Evolutionary conservation across 2,888 invertebrate species (phyloP).

Genomic region (Archips crataeganus): DNA sequence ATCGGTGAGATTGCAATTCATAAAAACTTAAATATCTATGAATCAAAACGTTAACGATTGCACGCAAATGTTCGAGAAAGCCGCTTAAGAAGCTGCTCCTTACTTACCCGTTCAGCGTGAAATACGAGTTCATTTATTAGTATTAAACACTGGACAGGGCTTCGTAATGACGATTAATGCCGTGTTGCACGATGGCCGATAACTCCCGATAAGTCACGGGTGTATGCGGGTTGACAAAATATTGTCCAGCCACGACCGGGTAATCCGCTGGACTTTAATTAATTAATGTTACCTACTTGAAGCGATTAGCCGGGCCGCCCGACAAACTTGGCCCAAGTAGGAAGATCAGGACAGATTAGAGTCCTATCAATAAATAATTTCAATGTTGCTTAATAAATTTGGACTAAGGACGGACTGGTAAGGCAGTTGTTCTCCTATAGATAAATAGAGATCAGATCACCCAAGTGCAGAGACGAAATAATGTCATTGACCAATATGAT

Average conservation of each 20-base stretch:
- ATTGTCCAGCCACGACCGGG: slow-evolving; percentile 44
- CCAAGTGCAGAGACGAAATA: too few relatives aligned
- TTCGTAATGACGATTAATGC: slow-evolving; percentile 63
- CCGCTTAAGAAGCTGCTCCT: slow-evolving; percentile 27
- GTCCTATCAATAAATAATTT: slow-evolving; percentile 32
- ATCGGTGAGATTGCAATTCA: too few relatives aligned
- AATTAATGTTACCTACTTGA: slow-evolving; percentile 79
- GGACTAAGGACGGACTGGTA: not conserved
- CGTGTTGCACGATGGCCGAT: slow-evolving; percentile 48
- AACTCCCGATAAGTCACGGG: slow-evolving; percentile 47
- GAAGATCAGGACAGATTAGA: slow-evolving; percentile 24
- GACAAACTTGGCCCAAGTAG: slow-evolving; percentile 39
- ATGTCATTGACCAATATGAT: too few relatives aligned
- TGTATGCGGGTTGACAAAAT: slow-evolving; percentile 72
- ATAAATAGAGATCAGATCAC: too few relatives aligned
- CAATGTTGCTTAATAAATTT: slow-evolving; percentile 16
- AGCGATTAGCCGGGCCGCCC: slow-evolving; percentile 74
- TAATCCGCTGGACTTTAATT: slow-evolving; percentile 75
- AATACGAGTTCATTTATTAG: slow-evolving; percentile 37
- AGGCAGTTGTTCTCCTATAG: too few relatives aligned
- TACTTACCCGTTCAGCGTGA: slow-evolving; percentile 23
- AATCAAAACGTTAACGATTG: not conserved
- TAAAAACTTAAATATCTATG: not conserved
- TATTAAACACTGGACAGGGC: slow-evolving; percentile 34
- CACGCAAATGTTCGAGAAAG: slow-evolving; percentile 3